Conservation (phyloP, 2,888 invertebrate genomes). For the Siphlonurus alternatus region DNA sequence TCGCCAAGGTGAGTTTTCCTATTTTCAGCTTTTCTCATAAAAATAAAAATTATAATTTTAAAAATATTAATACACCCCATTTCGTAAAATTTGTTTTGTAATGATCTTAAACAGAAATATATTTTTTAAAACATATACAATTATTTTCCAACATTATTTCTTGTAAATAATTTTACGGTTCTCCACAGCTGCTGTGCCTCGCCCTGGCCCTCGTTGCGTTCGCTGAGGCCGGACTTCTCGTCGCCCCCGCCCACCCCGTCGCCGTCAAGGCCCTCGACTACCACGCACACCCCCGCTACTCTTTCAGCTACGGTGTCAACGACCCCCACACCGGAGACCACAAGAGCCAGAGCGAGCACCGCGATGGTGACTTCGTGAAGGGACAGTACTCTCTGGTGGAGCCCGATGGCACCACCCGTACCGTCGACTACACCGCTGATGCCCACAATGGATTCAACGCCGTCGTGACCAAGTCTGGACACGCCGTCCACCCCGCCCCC, state of each 20-base stretch:
- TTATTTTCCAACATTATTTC: no score
- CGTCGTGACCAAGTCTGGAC: neutral
- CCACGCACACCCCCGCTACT: neutral
- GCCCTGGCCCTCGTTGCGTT: neutral
- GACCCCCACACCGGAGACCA: constrained; percentile 3
- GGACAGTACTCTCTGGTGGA: constrained; percentile 1
- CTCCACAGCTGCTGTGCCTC: neutral
- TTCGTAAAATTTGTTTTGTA: no score
- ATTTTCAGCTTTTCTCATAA: no score
- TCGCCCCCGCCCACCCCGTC: neutral
- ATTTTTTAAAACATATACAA: no score
- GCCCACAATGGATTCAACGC: neutral
- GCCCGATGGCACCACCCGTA: constrained; percentile 1
- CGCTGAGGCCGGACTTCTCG: neutral
- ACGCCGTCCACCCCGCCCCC: constrained; percentile 3
- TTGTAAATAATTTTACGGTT: no score
- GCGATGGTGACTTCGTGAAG: neutral
- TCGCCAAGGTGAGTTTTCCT: no score
- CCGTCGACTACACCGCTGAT: constrained; percentile 1
- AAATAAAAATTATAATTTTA: no score
- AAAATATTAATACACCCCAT: no score
- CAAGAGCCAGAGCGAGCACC: neutral
- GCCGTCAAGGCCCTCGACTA: neutral
- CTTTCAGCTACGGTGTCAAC: neutral
- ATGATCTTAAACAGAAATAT: no score